Evolutionary conservation across 1,140 invertebrate genomes (phyloP).

Genomic region (Gerris buenoi): DNA sequence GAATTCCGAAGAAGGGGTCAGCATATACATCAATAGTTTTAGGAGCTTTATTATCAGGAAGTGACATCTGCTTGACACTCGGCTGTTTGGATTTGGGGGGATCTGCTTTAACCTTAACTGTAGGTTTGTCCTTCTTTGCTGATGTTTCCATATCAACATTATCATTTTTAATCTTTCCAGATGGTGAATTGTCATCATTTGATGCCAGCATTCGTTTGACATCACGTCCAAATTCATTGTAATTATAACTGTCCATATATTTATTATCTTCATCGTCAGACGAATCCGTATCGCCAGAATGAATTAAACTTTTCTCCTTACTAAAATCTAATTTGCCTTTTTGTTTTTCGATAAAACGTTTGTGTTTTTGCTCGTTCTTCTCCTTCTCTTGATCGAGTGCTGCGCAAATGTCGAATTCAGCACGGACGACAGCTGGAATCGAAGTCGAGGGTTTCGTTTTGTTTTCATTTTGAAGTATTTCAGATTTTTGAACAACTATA

Average conservation of each 20-base stretch:
- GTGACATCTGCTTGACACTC: not conserved
- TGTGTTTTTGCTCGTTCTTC: not conserved
- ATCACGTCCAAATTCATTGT: constrained; percentile 47
- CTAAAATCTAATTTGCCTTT: not conserved
- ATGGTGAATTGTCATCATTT: not conserved
- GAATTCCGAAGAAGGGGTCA: constrained; percentile 63
- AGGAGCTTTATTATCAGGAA: not conserved
- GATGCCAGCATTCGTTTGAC: constrained; percentile 41
- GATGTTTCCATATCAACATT: not conserved
- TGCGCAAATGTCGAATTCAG: not conserved
- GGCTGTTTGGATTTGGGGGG: no score
- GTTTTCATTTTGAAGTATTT: not conserved
- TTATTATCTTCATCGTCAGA: constrained; percentile 65
- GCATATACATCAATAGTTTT: constrained; percentile 17
- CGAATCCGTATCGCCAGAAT: constrained; percentile 47
- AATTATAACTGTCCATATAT: constrained; percentile 51
- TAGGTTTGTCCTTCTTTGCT: not conserved
- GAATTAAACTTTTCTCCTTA: constrained; percentile 32
- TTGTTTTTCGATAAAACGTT: not conserved
- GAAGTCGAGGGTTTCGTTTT: not conserved
- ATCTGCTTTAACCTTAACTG: no score
- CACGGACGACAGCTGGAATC: not conserved
- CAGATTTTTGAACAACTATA: not conserved
- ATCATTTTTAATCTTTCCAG: not conserved
- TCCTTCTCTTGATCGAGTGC: not conserved